A percentile compares a stretch with the other conserved stretches of the same genome.
These are phyloP conservation scores for Athalia circularis DNA, from an alignment of 2,888 invertebrate species.

Conservation along the genomic window DNA sequence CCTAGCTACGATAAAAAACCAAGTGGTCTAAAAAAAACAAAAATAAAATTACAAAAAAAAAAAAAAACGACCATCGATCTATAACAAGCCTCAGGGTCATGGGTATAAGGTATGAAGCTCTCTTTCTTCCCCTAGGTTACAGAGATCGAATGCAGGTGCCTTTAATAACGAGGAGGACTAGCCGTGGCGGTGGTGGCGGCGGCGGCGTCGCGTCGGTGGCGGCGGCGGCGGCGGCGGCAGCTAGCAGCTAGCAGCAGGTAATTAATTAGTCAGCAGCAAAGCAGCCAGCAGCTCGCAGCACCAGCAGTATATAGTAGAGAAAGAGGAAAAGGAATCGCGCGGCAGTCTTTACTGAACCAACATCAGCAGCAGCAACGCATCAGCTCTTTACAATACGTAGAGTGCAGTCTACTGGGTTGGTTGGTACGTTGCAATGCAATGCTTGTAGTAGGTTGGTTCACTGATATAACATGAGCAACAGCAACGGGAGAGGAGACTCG, in stretches of 20 bases:
- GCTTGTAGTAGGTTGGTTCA: too few relatives aligned
- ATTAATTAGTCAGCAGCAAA: constrained; percentile 34
- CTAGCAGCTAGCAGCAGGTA: constrained; percentile 5
- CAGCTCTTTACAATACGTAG: too few relatives aligned
- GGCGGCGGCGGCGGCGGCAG: not conserved
- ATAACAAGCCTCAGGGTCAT: too few relatives aligned
- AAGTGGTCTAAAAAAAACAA: not conserved
- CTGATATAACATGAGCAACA: too few relatives aligned
- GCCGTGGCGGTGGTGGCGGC: not conserved
- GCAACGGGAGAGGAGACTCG: too few relatives aligned
- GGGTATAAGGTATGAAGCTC: not conserved
- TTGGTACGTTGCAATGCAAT: too few relatives aligned
- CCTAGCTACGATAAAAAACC: too few relatives aligned
- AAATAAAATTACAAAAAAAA: not conserved
- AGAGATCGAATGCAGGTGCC: not conserved
- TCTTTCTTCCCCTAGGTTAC: not conserved
- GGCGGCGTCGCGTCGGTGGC: not conserved
- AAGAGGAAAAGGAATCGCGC: constrained; percentile 23
- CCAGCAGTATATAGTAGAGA: not conserved
- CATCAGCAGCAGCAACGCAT: too few relatives aligned
- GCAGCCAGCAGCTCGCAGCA: not conserved
- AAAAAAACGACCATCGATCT: too few relatives aligned
- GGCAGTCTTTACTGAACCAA: too few relatives aligned
- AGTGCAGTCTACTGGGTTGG: too few relatives aligned
- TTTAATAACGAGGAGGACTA: constrained; percentile 2